A percentile compares a stretch with the other conserved stretches of the same genome.
phyloP scores from a whole-genome alignment of 2,113 vertebrate species.

The Proterorhinus semilunaris region DNA sequence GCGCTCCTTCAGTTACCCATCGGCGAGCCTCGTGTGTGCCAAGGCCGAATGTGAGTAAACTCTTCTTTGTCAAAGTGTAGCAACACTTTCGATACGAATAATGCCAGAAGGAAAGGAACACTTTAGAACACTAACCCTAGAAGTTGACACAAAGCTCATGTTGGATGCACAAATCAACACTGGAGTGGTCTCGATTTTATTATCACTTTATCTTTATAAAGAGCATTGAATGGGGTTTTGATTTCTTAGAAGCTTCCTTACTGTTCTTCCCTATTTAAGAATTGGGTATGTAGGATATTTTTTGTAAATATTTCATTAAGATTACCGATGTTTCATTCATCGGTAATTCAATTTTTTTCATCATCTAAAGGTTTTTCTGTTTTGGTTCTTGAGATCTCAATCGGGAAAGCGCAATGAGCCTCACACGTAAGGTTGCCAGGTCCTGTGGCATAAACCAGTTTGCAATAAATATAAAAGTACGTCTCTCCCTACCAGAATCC shows the following conservation, averaged over 20 bases:
- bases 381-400: no score
- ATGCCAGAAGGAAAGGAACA: not conserved
- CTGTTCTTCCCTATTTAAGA: no score
- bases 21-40: conserved; percentile 89
- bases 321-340: no score
- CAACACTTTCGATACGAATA: not conserved
- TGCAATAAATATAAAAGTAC: no score
- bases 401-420: no score
- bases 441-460: no score
- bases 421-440: no score
- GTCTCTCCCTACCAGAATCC: no score
- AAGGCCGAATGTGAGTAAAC: conserved; percentile 91
- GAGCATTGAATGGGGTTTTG: not conserved
- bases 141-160: not conserved
- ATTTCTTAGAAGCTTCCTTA: not conserved
- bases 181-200: not conserved
- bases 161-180: not conserved
- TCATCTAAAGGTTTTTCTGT: no score
- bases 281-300: no score
- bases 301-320: no score
- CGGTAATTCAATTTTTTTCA: no score
- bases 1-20: conserved; percentile 91
- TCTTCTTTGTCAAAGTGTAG: not conserved
- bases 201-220: not conserved
- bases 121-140: not conserved